Evolutionary conservation across 2,888 invertebrate genomes (phyloP), one percentile per base, ranked within the genome.

Genomic region (Lepetodrilus schrolli): DNA sequence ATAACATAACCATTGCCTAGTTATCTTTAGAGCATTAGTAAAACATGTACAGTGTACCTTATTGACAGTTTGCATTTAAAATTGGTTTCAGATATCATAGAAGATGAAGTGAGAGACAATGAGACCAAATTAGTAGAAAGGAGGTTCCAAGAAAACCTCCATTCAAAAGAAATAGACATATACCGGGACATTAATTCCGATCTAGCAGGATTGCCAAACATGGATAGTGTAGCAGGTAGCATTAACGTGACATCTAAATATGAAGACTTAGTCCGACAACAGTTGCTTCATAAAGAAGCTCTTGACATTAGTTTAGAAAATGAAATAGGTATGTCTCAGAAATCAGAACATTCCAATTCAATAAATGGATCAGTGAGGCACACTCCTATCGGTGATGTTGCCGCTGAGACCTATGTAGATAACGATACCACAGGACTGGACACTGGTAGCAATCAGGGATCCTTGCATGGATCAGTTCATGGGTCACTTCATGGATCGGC

Each of bases 351-450:
- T 69, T 72, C 77, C 4, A 80, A 80, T 34, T 47, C 74, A 34
- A 74, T 75, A 23, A 76, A 78, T 38, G 76, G 80, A 51, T 66
- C 76, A 38, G 76, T 75, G 37, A 74, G 84, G 3, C 72, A 82
- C 30, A 83, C 82, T 20, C 86, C 86, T 7, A 79, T 86, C 5
- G 86, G 86, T 3, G 84, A 84, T 74, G 82, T 81, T 36, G 83
- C 82, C 1, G 73, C 73, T 0, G 82, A 83, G 38, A 74, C 79
- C n/a, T 83, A 79, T 71, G 78, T 81, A 66, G 83, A 83, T 73
- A 78, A 80, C 5, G 79, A 76, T 58, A 73, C 70, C 34, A 66
- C 73, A 13, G 17, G 65, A 10, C 48, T 73, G 7, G 72, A 36
- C 2, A 58, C 58, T 23, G 30, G 34, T 58, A 58, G 58, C 58